These are phyloP conservation scores for Dermatemys mawii DNA, from an alignment of 2,113 vertebrate genomes.

Conservation along the genomic window DNA sequence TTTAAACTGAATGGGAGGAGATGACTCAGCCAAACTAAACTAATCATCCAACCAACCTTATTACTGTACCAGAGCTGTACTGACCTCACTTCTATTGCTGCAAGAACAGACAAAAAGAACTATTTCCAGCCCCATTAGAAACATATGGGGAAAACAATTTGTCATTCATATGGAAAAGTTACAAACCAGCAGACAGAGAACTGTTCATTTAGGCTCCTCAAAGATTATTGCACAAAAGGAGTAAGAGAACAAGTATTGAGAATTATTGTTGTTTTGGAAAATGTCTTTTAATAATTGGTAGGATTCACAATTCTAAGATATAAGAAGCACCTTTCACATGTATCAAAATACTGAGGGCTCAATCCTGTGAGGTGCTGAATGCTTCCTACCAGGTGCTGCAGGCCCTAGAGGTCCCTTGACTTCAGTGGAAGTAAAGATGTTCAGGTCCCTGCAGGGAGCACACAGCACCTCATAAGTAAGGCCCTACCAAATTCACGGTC, in stretches of 20 bases:
- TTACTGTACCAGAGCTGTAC: background rate
- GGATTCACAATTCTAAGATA: background rate
- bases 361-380: background rate
- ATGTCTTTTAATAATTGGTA: background rate
- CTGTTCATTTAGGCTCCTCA: background rate
- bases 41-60: background rate
- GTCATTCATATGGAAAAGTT: background rate
- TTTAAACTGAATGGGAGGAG: background rate
- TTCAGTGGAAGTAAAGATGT: too few species aligned
- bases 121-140: background rate
- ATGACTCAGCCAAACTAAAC: slow-evolving; percentile 1
- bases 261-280: background rate
- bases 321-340: rapidly evolving
- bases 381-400: too few species aligned
- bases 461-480: background rate
- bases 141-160: background rate
- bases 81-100: background rate
- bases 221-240: background rate
- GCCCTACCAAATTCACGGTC: background rate
- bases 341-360: rapidly evolving
- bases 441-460: rapidly evolving
- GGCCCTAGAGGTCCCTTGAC: too few species aligned
- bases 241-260: slow-evolving; percentile 5
- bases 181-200: background rate
- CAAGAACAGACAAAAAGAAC: background rate